Conservation (phyloP, 2,888 invertebrate species). For the Thymelicus acteon region DNA sequence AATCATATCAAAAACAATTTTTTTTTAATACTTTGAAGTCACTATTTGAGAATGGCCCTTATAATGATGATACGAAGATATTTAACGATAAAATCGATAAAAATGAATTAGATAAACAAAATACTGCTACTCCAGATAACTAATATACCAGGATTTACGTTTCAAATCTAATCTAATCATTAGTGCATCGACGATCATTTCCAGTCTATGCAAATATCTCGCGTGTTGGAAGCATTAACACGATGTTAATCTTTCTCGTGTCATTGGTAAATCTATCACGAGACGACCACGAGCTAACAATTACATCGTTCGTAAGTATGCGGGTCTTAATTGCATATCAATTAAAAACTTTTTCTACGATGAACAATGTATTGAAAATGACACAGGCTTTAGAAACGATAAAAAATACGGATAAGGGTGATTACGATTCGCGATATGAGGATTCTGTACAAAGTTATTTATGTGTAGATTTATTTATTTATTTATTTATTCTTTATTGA, state of each 20-base stretch:
- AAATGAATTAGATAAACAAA: no score
- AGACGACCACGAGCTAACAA: conserved; percentile 33
- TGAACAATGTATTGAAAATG: conserved; percentile 36
- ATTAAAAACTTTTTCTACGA: conserved; percentile 34
- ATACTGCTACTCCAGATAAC: no score
- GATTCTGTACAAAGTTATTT: neutral
- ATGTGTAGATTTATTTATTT: no score
- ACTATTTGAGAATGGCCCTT: no score
- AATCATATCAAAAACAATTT: no score
- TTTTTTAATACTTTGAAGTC: no score
- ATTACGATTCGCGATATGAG: neutral
- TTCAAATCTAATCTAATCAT: conserved; percentile 6
- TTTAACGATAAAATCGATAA: no score
- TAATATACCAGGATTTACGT: neutral
- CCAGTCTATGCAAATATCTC: conserved; percentile 33
- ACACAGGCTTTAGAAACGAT: conserved; percentile 8
- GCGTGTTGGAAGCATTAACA: conserved; percentile 36
- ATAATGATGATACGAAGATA: no score
- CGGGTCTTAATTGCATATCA: conserved; percentile 32
- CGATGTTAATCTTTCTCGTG: conserved; percentile 34
- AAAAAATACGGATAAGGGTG: neutral
- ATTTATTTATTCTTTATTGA: no score
- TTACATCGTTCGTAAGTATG: conserved; percentile 33
- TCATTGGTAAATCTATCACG: conserved; percentile 36
- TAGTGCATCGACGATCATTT: conserved; percentile 27